Percentiles rank a stretch among this genome's conserved stretches.
These are phyloP conservation scores for Solenopsis fugax DNA, from an alignment of 1,140 invertebrate genomes.

Conservation along the genomic window DNA sequence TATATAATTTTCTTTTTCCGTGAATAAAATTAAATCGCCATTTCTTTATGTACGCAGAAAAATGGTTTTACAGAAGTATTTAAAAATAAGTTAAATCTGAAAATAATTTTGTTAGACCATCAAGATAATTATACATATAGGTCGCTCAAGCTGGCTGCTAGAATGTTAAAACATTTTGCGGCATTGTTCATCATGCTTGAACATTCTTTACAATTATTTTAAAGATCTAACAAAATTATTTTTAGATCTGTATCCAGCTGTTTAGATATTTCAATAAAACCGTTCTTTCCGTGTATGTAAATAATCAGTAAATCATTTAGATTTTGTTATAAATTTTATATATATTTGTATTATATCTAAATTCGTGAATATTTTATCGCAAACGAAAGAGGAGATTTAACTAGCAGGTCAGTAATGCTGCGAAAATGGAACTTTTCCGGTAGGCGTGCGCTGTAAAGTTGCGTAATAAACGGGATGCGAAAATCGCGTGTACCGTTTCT, in stretches of 20 bases:
- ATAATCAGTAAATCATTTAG: neutral
- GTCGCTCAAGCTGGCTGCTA: too few relatives aligned
- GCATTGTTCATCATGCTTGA: too few relatives aligned
- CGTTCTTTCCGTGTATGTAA: neutral
- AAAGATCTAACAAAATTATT: too few relatives aligned
- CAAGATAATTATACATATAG: too few relatives aligned
- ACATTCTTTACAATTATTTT: too few relatives aligned
- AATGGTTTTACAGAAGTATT: too few relatives aligned
- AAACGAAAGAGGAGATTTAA: constrained; percentile 8
- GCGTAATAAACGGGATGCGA: constrained; percentile 48
- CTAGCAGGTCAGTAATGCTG: constrained; percentile 43
- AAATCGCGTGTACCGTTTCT: constrained; percentile 54
- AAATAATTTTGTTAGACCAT: too few relatives aligned
- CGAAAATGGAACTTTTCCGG: constrained; percentile 75
- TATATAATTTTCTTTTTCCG: neutral
- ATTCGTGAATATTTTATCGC: constrained; percentile 14
- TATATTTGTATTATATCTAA: neutral
- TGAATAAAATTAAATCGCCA: neutral
- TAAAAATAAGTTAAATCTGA: too few relatives aligned
- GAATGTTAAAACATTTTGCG: too few relatives aligned
- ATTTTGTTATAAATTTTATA: neutral
- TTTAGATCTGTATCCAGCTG: too few relatives aligned
- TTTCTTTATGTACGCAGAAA: neutral
- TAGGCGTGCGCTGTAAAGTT: constrained; percentile 58
- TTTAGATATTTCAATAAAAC: too few relatives aligned